These are phyloP conservation scores for Dermatemys mawii DNA, from an alignment of 2,113 vertebrate genomes.

Conservation along the genomic window DNA sequence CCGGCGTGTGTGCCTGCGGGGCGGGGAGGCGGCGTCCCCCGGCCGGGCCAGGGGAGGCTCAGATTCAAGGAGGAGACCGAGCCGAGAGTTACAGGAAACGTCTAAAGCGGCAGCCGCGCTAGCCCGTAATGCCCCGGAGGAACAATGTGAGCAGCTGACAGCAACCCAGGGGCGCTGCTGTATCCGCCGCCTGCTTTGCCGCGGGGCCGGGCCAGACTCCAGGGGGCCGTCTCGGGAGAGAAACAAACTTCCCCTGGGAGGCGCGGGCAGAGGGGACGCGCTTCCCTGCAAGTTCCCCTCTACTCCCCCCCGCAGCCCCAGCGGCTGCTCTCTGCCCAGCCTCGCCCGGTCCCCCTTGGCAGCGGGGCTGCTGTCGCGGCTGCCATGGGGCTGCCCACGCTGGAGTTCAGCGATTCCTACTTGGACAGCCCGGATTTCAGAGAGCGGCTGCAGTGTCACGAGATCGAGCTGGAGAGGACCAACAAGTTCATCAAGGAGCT, in stretches of 20 bases:
- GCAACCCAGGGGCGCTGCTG: not conserved
- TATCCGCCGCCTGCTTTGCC: not conserved
- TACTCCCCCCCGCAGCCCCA: not conserved
- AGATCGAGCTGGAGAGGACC: slow-evolving; percentile 94
- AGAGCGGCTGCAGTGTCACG: slow-evolving; percentile 95
- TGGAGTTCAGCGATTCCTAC: slow-evolving; percentile 98
- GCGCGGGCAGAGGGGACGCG: not conserved
- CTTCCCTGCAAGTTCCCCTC: not conserved
- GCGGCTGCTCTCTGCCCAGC: not conserved
- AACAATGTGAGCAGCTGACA: slow-evolving; percentile 71
- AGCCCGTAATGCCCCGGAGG: not conserved
- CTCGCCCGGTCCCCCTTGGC: not conserved
- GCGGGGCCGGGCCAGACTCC: not conserved
- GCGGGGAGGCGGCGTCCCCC: slow-evolving; percentile 45
- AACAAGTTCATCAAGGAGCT: slow-evolving; percentile 98
- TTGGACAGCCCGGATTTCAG: slow-evolving; percentile 98
- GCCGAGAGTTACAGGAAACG: slow-evolving; percentile 63
- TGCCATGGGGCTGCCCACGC: slow-evolving; percentile 93
- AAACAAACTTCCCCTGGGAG: not conserved
- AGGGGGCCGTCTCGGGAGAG: not conserved
- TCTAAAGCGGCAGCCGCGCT: slow-evolving; percentile 2
- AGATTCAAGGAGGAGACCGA: not conserved
- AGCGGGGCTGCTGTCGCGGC: not conserved
- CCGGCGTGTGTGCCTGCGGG: slow-evolving; percentile 39
- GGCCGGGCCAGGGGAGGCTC: slow-evolving; percentile 42